Evolutionary conservation across 2,888 invertebrate species (phyloP), one percentile per base, ranked within the genome.

Genomic region (Drosophila testacea): DNA sequence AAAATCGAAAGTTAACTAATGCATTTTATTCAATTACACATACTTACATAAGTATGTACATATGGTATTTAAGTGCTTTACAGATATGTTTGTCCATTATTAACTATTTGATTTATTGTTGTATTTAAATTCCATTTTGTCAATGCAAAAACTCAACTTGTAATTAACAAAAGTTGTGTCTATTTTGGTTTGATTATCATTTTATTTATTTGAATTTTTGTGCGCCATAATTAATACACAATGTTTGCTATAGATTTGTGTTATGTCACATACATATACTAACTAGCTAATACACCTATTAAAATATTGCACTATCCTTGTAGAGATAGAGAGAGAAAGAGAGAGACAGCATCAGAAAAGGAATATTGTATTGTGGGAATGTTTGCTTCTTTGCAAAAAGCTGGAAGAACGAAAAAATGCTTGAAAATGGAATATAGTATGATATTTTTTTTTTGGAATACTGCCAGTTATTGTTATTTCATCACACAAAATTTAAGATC

Each of bases 71-170:
- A 60, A 59, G 59, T 72, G 71, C 55, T 62, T 76, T 60, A 63
- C 46, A 72, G 75, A 75, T 75, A 75, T 75, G 75, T 76, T 75
- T 76, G 36, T 57, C 48, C 56, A 54, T 67, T 74, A 73, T 42
- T 64, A 55, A 50, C 52, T 54, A 38, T 61, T 56, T 54, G 22
- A n/a, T 41, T 32, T 32, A 30, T 30, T 6, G n/a, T 16, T 42
- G 28, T n/a, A n/a, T n/a, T n/a, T n/a, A 36, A 63, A 63, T 63
- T 62, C 34, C 13, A 3, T 22, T 54, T 44, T 39, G 65, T 70
- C 51, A 50, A 62, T 51, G 30, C 42, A 42, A 48, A 44, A 42
- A 38, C 50, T 7, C n/a, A 64, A 54, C 11, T 44, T 11, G 27
- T 28, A 28, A 3, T 22, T 42, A 42, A 42, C 42, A 41, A 16